Evolutionary conservation across 64 coral and sea anemone species (phyloP), one percentile per base, ranked within the genome.

Genomic region (Montipora capricornis): DNA sequence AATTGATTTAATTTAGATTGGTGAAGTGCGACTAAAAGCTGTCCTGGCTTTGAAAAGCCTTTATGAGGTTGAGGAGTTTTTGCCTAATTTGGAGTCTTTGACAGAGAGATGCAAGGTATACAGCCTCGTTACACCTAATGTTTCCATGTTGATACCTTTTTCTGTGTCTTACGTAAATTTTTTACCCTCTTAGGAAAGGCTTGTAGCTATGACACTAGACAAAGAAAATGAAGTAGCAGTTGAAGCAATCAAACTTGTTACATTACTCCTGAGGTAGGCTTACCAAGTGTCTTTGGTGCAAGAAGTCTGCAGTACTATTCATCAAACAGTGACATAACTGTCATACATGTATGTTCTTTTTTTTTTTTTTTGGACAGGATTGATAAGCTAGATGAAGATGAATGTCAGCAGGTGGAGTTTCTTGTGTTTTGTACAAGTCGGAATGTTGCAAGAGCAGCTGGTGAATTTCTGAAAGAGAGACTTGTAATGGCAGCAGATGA

Each of bases 181-280:
- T 74, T 37, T 20, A 62, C 64, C 74, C 15, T 61, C 24, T 70
- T 62, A 99, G 98, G 98, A 96, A 77, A 92, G 98, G 48, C 91
- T 99, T 87, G 98, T 99, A 8, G 91, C 91, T 8, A 99, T 99
- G 98, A 99, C 98, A 48, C 83, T 99, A 15, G 98, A 99, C 66
- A 94, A 94, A 59, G 95, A 99, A 8, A 96, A 94, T 90, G 95
- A 96, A 76, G 98, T 99, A 67, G 92, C 95, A 50, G 98, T 96
- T 76, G 95, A 96, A 90, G 98, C 98, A 47, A 86, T 99, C 9
- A 94, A 92, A 37, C 89, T 99, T 19, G 95, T 96, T 57, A 93
- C 91, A 5, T 90, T 90, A 86, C 82, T 96, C 22, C 91, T 80
- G 44, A 89, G 78, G 95, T 96, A 47, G 74, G 95, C 20, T 22